These are phyloP conservation scores for Chironex yamaguchii DNA, from an alignment of 30 jellyfish, hydroid and myxozoan species.

Conservation along the genomic window DNA sequence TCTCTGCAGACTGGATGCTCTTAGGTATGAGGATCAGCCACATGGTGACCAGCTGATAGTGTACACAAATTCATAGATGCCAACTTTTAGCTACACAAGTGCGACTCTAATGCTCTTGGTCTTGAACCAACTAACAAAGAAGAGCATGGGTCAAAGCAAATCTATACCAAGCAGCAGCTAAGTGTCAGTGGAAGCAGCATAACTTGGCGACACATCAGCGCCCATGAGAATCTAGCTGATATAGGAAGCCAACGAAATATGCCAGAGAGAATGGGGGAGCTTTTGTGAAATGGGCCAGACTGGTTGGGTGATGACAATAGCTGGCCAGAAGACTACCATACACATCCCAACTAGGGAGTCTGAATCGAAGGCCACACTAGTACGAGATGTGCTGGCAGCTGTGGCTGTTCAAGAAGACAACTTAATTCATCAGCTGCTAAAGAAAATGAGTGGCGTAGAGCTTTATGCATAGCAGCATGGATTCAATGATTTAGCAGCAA, in stretches of 20 bases:
- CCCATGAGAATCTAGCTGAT: constrained; percentile 33
- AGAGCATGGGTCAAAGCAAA: not conserved
- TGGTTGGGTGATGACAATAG: constrained; percentile 28
- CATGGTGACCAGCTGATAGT: not conserved
- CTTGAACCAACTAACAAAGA: constrained; percentile 16
- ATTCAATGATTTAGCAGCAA: constrained; percentile 40
- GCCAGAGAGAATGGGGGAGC: not conserved
- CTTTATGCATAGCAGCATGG: constrained; percentile 46
- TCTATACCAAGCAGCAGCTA: constrained; percentile 10
- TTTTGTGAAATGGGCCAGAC: constrained; percentile 44
- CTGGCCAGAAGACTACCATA: constrained; percentile 57
- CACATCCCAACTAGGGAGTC: constrained; percentile 19
- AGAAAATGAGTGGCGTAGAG: not conserved
- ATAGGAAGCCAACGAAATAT: constrained; percentile 4
- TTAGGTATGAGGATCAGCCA: constrained; percentile 2
- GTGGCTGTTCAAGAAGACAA: not conserved
- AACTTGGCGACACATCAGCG: constrained; percentile 39
- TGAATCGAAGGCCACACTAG: constrained; percentile 36
- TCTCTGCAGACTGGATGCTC: constrained; percentile 45
- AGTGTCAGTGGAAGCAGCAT: constrained; percentile 31
- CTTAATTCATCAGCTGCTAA: not conserved
- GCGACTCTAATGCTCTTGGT: constrained; percentile 60
- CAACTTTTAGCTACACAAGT: constrained; percentile 62
- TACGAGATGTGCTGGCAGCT: constrained; percentile 47
- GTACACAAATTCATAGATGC: constrained; percentile 36